Conservation (phyloP, 2,888 invertebrate genomes). For the Campoplex nolae region DNA sequence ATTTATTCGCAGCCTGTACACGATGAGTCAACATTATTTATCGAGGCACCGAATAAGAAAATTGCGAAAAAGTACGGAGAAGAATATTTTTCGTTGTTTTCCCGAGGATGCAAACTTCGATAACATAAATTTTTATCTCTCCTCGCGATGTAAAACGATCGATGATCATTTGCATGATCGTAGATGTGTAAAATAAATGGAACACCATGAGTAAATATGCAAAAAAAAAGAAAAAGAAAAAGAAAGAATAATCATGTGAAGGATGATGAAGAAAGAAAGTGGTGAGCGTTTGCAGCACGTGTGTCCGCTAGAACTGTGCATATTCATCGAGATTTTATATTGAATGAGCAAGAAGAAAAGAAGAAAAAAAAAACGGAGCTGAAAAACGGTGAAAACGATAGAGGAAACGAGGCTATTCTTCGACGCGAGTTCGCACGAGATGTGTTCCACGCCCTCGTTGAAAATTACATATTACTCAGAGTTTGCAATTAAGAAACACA, state of each 20-base stretch:
- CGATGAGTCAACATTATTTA: no score
- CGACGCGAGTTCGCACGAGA: neutral
- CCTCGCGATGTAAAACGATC: neutral
- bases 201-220: neutral
- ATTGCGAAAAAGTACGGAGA: neutral
- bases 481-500: slow-evolving; percentile 62
- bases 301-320: slow-evolving; percentile 1
- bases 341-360: slow-evolving; percentile 18
- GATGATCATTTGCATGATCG: neutral
- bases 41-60: neutral
- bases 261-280: neutral
- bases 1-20: no score
- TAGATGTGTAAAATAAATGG: neutral
- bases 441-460: slow-evolving; percentile 16
- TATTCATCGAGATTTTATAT: slow-evolving; percentile 11
- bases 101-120: neutral
- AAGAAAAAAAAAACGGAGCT: neutral
- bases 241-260: neutral
- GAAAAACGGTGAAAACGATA: neutral
- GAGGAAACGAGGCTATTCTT: slow-evolving; percentile 45
- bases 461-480: slow-evolving; percentile 59
- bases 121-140: neutral
- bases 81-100: neutral
- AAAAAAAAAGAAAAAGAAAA: neutral
- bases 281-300: neutral